Evolutionary conservation across 2,888 invertebrate species (phyloP).

Genomic region (Ormyrus labotus): DNA sequence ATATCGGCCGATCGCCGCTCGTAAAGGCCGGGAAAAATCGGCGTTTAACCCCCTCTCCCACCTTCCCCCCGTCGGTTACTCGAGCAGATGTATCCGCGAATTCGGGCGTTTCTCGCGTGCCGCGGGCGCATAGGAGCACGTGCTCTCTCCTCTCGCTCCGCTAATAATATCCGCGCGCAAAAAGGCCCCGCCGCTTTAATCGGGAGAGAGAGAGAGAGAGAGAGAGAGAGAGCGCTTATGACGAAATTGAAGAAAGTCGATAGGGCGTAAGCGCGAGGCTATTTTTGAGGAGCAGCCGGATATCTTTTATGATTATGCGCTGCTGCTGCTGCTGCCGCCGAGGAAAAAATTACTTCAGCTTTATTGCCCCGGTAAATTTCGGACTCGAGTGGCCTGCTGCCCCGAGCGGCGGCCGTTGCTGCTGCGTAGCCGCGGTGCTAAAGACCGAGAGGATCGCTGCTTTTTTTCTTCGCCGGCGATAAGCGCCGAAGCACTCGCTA

Average conservation of each 20-base stretch:
- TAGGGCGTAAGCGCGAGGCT: constrained; percentile 8
- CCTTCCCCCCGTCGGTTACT: no score
- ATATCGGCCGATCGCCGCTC: no score
- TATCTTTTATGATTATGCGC: constrained; percentile 30
- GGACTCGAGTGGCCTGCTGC: neutral
- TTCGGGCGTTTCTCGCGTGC: neutral
- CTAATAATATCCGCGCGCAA: constrained; percentile 42
- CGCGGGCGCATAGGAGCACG: constrained; percentile 15
- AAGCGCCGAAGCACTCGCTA: no score
- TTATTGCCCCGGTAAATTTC: constrained; percentile 32
- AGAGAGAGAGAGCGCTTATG: constrained; percentile 15
- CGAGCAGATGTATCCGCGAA: no score
- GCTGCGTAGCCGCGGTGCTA: no score
- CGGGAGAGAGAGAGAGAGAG: no score
- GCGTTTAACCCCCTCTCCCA: no score
- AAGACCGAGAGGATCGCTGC: no score
- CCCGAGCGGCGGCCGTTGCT: neutral
- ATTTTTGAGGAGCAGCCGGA: constrained; percentile 14
- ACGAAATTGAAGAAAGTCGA: constrained; percentile 42
- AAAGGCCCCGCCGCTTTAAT: no score
- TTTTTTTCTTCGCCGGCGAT: no score
- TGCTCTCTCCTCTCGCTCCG: neutral
- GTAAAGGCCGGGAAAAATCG: no score
- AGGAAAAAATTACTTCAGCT: constrained; percentile 22
- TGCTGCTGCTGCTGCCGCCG: neutral